Evolutionary conservation across 2,797 vertebrate species (phyloP), one percentile per base, ranked within the genome.

Genomic region (Sebastes kiyomatsui): DNA sequence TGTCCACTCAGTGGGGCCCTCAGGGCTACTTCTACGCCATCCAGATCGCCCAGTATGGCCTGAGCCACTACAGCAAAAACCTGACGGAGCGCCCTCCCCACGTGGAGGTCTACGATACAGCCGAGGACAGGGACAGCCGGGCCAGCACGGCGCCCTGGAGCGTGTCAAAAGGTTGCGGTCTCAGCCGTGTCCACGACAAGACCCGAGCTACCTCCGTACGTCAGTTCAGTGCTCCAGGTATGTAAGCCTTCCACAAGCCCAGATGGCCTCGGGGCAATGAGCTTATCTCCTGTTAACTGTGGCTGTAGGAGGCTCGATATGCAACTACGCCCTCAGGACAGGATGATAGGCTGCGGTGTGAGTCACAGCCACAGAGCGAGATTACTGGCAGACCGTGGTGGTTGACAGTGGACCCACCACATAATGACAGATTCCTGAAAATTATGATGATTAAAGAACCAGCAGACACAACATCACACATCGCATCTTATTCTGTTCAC

Each of bases 11-110:
- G 82, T 99, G 99, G 99, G 98, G 98, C 5, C 99, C 99, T 64
- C 98, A 99, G 92, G 99, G 99, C 87, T 99, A 99, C 93, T 99
- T 99, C 95, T 99, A 99, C 83, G 97, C 99, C 85, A 99, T 99
- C 95, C 99, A 99, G 95, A 99, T 99, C 16, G 97, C 99, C 1
- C 99, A 99, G 92, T 99, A 99, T 6, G 99, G 98, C 30, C 86
- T 99, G 88, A 99, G 99, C 89, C 98, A 99, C 93, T 99, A 98
- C 95, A 99, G 99, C 92, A 99, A 99, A 81, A 99, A 99, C 94
- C 96, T 99, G 92, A 99, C 99, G 0, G 99, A 99, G 95, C 96
- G 96, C 0, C 90, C 97, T 0, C 98, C 99, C 3, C 97, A 97
- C 49, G 71, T 97, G 30, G 97, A 98, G 86, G 93, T 98, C 9